Base-by-base conservation (phyloP, 1,140 invertebrate genomes). In the Euura lappo region DNA sequence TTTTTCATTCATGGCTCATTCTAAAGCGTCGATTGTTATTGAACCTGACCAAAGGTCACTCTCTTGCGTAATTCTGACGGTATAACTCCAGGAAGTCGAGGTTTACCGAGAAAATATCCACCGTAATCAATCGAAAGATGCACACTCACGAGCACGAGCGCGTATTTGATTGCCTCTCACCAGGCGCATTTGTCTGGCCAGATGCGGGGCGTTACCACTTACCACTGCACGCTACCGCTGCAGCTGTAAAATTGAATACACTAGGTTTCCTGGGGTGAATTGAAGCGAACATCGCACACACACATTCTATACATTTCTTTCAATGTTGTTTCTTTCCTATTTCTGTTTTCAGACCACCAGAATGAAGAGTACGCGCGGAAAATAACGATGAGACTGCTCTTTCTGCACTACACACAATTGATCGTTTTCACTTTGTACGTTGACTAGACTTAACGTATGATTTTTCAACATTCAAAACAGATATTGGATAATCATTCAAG, bases 301-400 rank as follows among this genome's bases (percentile, higher is more conserved):
- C n/a, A 10, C 51, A n/a, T n/a, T n/a, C n/a, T n/a, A n/a, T n/a
- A n/a, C n/a, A n/a, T n/a, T n/a, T n/a, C n/a, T n/a, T n/a, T n/a
- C n/a, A n/a, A n/a, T n/a, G n/a, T n/a, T n/a, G n/a, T n/a, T n/a
- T n/a, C n/a, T n/a, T n/a, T n/a, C n/a, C n/a, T n/a, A n/a, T 5
- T 3, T 60, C 51, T 60, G 51, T 60, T 60, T n/a, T n/a, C 51
- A 60, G 51, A 60, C 51, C 8, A 60, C 51, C 51, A 60, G 51
- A 60, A 60, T 60, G 51, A 60, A 60, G 51, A 60, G 51, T 60
- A 60, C 51, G n/a, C 8, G 51, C 51, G 51, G 51, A 8, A 60
- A 60, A 60, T 60, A 60, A 60, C n/a, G 51, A 60, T 60, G 51
- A 8, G n/a, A n/a, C 51, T 60, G 51, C 51, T 2, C 2, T 60